Evolutionary conservation across 2,888 invertebrate species (phyloP).

Genomic region (Diarsia mendica): DNA sequence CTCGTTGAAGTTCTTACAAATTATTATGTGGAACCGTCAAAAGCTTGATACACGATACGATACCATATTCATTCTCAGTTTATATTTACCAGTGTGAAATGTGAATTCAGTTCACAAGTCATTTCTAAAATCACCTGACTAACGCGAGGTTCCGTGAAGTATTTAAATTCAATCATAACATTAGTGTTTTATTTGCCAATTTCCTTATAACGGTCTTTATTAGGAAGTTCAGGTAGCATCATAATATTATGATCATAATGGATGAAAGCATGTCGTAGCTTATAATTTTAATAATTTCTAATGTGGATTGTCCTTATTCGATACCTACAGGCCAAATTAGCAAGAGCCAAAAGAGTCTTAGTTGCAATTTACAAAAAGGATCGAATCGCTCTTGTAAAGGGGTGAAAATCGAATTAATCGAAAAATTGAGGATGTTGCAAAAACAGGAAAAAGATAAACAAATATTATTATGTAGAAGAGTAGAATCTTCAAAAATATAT

Average conservation of each 20-base stretch:
- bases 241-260: not conserved
- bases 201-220: constrained; percentile 19
- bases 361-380: not conserved
- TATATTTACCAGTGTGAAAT: not conserved
- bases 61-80: not conserved
- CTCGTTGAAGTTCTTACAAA: not conserved
- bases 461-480: not conserved
- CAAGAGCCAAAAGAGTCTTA: not conserved
- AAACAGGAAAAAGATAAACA: not conserved
- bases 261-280: not conserved
- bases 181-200: constrained; percentile 28
- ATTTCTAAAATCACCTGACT: constrained; percentile 18
- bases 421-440: not conserved
- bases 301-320: constrained; percentile 2
- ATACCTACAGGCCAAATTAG: not conserved
- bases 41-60: not conserved
- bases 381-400: not conserved
- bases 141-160: constrained; percentile 1
- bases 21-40: not conserved
- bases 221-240: constrained; percentile 12
- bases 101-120: not conserved
- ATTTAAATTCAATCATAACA: constrained; percentile 39
- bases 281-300: constrained; percentile 21
- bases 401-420: not conserved
- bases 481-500: constrained; percentile 1